Evolutionary conservation across 2,113 vertebrate genomes (phyloP).

Genomic region (Phalacrocorax aristotelis): DNA sequence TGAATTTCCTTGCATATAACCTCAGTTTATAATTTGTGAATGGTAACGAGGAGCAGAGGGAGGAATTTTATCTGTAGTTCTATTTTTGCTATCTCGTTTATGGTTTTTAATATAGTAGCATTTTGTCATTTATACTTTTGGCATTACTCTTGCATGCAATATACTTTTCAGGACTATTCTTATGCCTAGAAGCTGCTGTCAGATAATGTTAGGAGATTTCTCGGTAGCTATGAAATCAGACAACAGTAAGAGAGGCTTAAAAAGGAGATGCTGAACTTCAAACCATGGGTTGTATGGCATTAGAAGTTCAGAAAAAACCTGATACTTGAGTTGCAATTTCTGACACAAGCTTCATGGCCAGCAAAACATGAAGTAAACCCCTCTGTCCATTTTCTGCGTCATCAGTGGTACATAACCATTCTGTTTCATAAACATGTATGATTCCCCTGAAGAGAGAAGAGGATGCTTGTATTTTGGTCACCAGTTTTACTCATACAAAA

Average conservation of each 20-base stretch:
- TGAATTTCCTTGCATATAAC: background rate
- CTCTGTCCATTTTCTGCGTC: background rate
- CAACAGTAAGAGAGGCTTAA: background rate
- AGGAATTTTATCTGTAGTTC: background rate
- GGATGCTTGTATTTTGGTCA: background rate
- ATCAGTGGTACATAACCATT: background rate
- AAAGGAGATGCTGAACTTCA: background rate
- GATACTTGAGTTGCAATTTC: background rate
- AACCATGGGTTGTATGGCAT: background rate
- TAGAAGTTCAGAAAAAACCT: background rate
- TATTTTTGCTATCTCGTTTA: background rate
- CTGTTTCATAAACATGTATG: background rate
- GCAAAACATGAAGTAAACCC: background rate
- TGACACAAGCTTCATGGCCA: background rate
- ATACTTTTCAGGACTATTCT: background rate
- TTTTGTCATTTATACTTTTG: background rate
- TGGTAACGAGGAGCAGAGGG: background rate
- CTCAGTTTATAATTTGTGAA: background rate
- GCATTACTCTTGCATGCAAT: background rate
- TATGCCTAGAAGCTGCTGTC: background rate
- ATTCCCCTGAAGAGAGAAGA: background rate
- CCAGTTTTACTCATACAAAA: background rate
- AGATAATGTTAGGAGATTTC: background rate
- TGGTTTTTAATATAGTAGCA: background rate
- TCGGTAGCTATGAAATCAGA: background rate